Base-by-base conservation (phyloP, 2,888 invertebrate species). In the Caenorhabditis imperialis region DNA sequence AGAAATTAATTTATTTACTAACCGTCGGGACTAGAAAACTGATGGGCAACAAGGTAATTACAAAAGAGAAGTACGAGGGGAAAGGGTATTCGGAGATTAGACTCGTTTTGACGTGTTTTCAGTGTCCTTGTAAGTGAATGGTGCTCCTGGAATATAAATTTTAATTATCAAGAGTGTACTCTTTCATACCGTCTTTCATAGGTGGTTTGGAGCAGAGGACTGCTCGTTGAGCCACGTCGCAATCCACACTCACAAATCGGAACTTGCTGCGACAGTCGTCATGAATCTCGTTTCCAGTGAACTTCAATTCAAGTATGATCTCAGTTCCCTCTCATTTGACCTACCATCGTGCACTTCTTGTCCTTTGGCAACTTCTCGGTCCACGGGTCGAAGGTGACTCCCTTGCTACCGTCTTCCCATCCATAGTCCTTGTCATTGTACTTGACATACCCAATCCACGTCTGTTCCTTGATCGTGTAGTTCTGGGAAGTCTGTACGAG, bases 361-460 rank as follows among this genome's bases (percentile, higher is more conserved):
- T 70, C 54, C 42, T 48, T 60, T 6, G 60, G 70, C 45, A 60
- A 40, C 35, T 70, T 70, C 70, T 70, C 70, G 5, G 70, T 54
- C 70, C 70, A 70, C 38, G 60, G 60, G 27, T 70, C 60, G 25
- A 60, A 70, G 12, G 40, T 37, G 14, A 54, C 25, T 48, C 48
- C 60, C 6, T 33, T 33, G 7, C 33, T 60, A 25, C 48, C 60
- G 30, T 70, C 70, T 30, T 60, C 60, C 70, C 70, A 61, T 47
- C 60, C 60, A n/a, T 42, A 70, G n/a, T 42, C 54, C 40, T 42
- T 53, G n/a, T 48, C 70, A n/a, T n/a, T n/a, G 30, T 70, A 60
- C 20, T 70, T 61, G 16, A 70, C 70, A 47, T 60, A 61, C 18
- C 70, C 70, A 38, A 70, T 70, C 70, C 70, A 70, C 14, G 70